Base-by-base conservation (phyloP, 2,888 invertebrate species). In the Leptopilina syphax region DNA sequence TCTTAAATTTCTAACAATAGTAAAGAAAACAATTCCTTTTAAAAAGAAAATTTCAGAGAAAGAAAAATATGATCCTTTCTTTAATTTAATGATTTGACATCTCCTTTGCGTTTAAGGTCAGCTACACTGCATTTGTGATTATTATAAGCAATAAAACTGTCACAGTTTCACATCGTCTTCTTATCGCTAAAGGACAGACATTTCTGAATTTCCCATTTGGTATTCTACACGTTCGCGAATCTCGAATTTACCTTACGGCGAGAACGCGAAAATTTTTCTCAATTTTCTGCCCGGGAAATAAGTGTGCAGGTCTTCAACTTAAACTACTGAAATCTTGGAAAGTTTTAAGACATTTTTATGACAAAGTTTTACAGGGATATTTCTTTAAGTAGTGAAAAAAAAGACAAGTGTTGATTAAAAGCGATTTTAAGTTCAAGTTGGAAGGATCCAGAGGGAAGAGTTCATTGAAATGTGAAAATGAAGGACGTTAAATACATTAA, bases 61-160 rank as follows among this genome's bases (percentile, higher is more conserved):
- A 2, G n/a, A 34, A n/a, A 57, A n/a, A 9, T 60, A 57, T 8
- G n/a, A 54, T 34, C 8, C 57, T 73, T 73, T 73, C 34, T 73
- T 63, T n/a, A 57, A 54, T 73, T 73, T 27, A 73, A 73, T 34
- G 57, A 50, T 50, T 10, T 73, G 73, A 57, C 34, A 13, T 41
- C 9, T n/a, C 50, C n/a, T 57, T 5, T n/a, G 57, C 57, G 34
- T 9, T n/a, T 57, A 54, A 18, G 34, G 57, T 73, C 41, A 34
- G 57, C 73, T 1, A 18, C 34, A 34, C n/a, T 73, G 57, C 73
- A 73, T 73, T 57, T 57, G 76, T 77, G 82, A 84, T 84, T 81
- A 85, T 86, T 83, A 83, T 81, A 83, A 68, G 77, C 84, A 85
- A 86, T 85, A 84, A 86, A 84, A 80, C 83, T 85, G 86, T 84